Evolutionary conservation across 2,797 vertebrate genomes (phyloP).

Genomic region (Vireo griseus): DNA sequence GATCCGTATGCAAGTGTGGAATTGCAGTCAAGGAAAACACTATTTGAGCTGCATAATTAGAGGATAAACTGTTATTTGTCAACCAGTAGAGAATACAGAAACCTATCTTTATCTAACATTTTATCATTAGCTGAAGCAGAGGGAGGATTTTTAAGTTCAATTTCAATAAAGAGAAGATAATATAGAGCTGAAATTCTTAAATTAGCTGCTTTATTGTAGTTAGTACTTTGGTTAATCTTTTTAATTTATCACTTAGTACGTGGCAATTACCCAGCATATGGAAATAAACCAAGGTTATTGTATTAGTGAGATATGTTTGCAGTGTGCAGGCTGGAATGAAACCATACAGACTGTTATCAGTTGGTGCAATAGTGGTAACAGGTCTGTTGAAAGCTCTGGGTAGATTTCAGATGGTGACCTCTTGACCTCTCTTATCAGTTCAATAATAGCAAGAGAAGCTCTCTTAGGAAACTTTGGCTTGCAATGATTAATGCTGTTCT

Average conservation of each 20-base stretch:
- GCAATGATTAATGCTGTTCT: conserved; percentile 49
- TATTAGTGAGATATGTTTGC: conserved; percentile 36
- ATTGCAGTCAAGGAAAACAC: conserved; percentile 20
- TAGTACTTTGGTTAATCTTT: conserved; percentile 68
- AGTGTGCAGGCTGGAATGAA: conserved; percentile 6
- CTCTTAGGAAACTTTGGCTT: neutral
- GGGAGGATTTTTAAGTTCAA: conserved; percentile 62
- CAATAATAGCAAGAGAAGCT: neutral
- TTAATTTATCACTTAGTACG: conserved; percentile 69
- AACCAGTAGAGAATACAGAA: conserved; percentile 35
- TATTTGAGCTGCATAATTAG: conserved; percentile 35
- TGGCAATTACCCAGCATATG: conserved; percentile 46
- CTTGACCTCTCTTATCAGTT: conserved; percentile 14
- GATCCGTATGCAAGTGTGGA: neutral
- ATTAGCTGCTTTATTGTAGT: conserved; percentile 61
- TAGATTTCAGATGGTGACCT: conserved; percentile 27
- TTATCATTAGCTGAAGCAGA: conserved; percentile 51
- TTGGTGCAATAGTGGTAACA: neutral
- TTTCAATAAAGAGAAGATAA: conserved; percentile 59
- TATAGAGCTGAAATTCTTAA: conserved; percentile 56
- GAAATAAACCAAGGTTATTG: conserved; percentile 50
- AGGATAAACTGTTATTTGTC: conserved; percentile 59
- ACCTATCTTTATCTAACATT: conserved; percentile 10
- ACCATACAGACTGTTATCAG: neutral
- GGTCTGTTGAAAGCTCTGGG: neutral